phyloP scores from a whole-genome alignment of 2,888 invertebrate genomes.

The Orthonevra nobilis region DNA sequence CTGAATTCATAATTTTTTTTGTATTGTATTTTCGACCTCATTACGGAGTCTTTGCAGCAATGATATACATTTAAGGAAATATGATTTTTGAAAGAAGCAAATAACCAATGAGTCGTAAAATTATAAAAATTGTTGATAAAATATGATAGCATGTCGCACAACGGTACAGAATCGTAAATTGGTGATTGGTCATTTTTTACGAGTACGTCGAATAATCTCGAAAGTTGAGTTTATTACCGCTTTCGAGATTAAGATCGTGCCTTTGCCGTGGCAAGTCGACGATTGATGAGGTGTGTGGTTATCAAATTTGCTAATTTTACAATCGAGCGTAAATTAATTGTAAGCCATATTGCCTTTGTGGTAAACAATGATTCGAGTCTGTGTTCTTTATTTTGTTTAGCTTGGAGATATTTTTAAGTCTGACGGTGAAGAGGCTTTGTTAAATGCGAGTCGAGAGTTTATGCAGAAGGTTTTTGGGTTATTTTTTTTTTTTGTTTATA shows the following conservation, averaged over 20 bases:
- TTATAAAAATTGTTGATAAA: conserved; percentile 9
- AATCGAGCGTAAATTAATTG: conserved; percentile 18
- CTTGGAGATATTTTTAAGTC: background rate
- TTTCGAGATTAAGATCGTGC: conserved; percentile 17
- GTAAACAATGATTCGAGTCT: conserved; percentile 14
- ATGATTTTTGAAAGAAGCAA: no score
- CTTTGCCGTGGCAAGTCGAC: conserved; percentile 11
- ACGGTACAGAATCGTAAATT: background rate
- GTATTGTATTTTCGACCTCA: no score
- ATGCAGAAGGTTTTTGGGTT: conserved; percentile 9
- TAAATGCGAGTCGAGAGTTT: background rate
- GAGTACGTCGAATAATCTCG: background rate
- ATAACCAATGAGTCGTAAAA: background rate
- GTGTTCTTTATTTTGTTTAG: background rate
- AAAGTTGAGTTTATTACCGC: conserved; percentile 9
- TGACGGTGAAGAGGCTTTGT: background rate
- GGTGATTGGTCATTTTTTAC: conserved; percentile 11
- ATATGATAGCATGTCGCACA: no score
- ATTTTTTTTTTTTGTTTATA: no score
- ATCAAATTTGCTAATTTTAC: conserved; percentile 18
- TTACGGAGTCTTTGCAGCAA: no score
- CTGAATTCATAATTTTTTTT: no score
- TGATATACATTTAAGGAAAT: no score
- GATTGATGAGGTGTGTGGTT: conserved; percentile 30
- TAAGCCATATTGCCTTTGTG: background rate